Evolutionary conservation across 2,113 vertebrate species (phyloP).

Genomic region (Catharus fuscescens): DNA sequence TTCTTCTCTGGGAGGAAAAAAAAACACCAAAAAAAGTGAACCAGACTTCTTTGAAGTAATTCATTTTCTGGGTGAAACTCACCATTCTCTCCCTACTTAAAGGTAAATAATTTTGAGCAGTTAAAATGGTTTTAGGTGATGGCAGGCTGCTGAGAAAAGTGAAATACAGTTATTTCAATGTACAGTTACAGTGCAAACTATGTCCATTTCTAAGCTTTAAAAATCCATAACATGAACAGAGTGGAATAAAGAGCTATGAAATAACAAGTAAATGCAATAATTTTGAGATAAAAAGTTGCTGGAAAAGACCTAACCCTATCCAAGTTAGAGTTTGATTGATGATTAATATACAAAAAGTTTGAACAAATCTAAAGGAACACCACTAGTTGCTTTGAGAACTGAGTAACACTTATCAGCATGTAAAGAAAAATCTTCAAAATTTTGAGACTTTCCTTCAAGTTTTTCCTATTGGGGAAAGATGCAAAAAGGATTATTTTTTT

Average conservation of each 20-base stretch:
- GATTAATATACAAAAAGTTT: not conserved
- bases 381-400: not conserved
- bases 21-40: not conserved
- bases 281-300: not conserved
- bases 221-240: not conserved
- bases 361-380: not conserved
- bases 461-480: not conserved
- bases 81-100: not conserved
- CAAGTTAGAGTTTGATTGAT: not conserved
- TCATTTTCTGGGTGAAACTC: not conserved
- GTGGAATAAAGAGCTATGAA: not conserved
- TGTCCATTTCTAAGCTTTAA: not conserved
- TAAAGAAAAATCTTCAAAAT: not conserved
- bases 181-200: not conserved
- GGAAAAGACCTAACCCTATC: not conserved
- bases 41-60: not conserved
- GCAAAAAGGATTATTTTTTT: not conserved
- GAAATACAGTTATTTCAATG: not conserved
- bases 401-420: not conserved
- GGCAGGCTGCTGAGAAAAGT: not conserved
- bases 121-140: not conserved
- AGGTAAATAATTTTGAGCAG: not conserved
- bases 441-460: not conserved
- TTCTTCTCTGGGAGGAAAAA: not conserved
- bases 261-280: not conserved